Evolutionary conservation across 2,888 invertebrate species (phyloP), one percentile per base, ranked within the genome.

Genomic region (Platypus cylindrus): DNA sequence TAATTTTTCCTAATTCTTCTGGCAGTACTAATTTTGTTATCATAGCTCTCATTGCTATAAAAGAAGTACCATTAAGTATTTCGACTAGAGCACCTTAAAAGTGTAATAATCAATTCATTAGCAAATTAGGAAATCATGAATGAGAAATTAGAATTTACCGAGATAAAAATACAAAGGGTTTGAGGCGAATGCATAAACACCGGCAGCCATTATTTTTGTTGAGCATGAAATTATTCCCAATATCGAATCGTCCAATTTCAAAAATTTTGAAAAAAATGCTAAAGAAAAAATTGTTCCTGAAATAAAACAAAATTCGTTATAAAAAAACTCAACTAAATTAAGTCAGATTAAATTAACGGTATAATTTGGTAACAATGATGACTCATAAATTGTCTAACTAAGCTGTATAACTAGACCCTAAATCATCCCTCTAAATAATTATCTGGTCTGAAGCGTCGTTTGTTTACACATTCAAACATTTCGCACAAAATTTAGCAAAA

Each of bases 1-100:
- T 57, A 20, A 71, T 66, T 59, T 70, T 70, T 65, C 71, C 71
- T 43, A 71, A 59, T 63, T 72, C 71, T 41, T 69, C 66, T 3
- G 60, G 50, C n/a, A 67, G 59, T 4, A 71, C 71, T 37, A 66
- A 60, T 47, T 72, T 72, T 0, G 68, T 65, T 2, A 68, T 68
- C 34, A 71, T 65, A 1, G 71, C 68, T 34, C 71, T 58, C 34
- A 71, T 60, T 1, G 70, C 68, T 17, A 70, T 69, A 15, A 70
- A 55, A 0, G 69, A 66, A 1, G 67, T 65, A n/a, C 66, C 65
- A 30, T 48, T 50, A 3, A 55, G 36, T 13, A 48, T 35, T 25
- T 70, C 69, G 46, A 69, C 66, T 35, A 71, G 59, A 14, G 70
- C 70, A 45, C 70, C 60, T 7, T 64, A n/a, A 46, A 46, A 28